Evolutionary conservation across 2,113 vertebrate species (phyloP).

Genomic region (Ploceus nigricollis): DNA sequence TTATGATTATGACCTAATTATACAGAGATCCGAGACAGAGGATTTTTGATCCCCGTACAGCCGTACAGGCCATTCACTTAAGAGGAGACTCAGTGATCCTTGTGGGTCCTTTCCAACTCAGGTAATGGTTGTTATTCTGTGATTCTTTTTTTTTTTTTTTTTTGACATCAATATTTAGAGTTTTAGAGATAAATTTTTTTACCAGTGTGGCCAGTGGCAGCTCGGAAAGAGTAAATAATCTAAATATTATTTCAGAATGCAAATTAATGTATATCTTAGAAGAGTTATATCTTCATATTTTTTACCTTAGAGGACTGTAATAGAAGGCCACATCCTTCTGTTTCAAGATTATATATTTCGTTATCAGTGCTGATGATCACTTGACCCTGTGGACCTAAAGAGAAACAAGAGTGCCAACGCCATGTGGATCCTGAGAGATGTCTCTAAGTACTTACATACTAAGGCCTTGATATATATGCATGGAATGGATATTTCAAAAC

Average conservation of each 20-base stretch:
- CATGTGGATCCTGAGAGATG: neutral
- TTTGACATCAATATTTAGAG: neutral
- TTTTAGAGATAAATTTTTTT: neutral
- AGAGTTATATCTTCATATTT: neutral
- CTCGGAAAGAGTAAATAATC: neutral
- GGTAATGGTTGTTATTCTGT: neutral
- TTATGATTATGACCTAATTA: neutral
- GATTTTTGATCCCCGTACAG: accelerated
- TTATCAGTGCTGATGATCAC: neutral
- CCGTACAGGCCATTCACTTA: accelerated
- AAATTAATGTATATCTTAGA: neutral
- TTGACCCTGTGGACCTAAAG: neutral
- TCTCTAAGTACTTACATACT: neutral
- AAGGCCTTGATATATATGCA: neutral
- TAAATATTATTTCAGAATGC: neutral
- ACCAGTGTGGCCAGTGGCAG: neutral
- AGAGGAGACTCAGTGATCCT: neutral
- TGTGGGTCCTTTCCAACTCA: neutral
- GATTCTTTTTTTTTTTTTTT: neutral
- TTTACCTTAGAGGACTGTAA: neutral
- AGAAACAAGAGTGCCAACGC: neutral
- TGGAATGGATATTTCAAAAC: neutral
- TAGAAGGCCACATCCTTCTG: neutral
- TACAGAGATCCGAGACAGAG: neutral
- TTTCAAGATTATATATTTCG: neutral